Evolutionary conservation across 2,797 vertebrate species (phyloP), one percentile per base, ranked within the genome.

Genomic region (Thunnus albacares): DNA sequence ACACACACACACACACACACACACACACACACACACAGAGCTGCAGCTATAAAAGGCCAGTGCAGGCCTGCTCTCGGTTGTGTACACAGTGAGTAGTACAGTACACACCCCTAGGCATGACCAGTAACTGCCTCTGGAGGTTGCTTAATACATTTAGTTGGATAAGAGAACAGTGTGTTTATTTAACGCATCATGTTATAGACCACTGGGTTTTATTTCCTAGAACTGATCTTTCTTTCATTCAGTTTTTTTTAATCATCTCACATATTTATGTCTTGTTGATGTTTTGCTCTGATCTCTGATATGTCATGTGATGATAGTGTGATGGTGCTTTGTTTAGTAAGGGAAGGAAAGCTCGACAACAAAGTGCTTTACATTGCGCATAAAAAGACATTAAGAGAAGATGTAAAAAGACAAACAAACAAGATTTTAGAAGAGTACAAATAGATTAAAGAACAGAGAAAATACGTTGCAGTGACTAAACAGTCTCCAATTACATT

Each of bases 51-150:
- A 51, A 71, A 38, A 73, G 82, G 73, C 87, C 86, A 86, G 90
- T 79, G 75, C 82, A 87, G 81, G 86, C 87, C 72, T 86, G 89
- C 77, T 73, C 63, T 59, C 11, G 53, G 55, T 47, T 72, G 22
- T 77, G 64, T 71, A 71, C 56, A 72, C 56, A 43, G 20, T 68
- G 41, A 59, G 12, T 83, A 78, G 53, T 33, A 41, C 45, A 68
- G 73, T 49, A 71, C 62, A 89, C 67, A 52, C 67, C 76, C 43
- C 2, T 5, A 47, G 28, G 43, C 65, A 66, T 65, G 75, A 79
- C 60, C 75, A 79, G 64, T 57, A 80, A 79, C 7, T 0, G 63
- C 68, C n/a, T 43, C 49, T 4, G 55, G 53, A 69, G 69, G 18
- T 20, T 60, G 38, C 66, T 52, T 56, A 18, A 72, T 52, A 45